Conservation (phyloP, 2,113 vertebrate species). For the Ellobius talpinus region DNA sequence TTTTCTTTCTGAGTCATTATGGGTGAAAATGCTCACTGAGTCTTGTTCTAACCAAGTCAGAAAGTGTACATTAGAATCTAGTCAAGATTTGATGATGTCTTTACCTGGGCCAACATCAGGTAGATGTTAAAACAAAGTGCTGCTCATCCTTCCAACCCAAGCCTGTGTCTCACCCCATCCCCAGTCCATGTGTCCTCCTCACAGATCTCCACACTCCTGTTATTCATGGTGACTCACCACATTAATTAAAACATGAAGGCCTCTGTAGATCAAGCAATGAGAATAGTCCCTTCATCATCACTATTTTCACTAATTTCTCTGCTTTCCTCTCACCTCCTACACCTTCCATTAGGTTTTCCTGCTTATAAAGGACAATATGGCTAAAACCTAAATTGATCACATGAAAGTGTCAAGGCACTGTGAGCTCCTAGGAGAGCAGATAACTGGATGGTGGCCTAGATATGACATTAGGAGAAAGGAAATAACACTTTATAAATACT, state of each 20-base stretch:
- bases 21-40: not conserved
- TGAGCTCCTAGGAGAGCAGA: conserved; percentile 37
- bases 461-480: conserved; percentile 25
- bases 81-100: not conserved
- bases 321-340: not conserved
- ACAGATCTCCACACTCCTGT: not conserved
- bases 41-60: conserved; percentile 15
- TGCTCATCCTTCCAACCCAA: not conserved
- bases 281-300: not conserved
- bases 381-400: conserved; percentile 62
- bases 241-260: not conserved
- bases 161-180: not conserved
- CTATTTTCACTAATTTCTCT: not conserved
- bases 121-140: not conserved
- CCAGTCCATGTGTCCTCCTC: not conserved
- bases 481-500: conserved; percentile 48
- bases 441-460: not conserved
- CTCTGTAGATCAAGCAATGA: not conserved
- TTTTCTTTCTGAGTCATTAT: not conserved
- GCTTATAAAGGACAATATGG: conserved; percentile 52
- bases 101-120: not conserved
- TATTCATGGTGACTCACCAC: not conserved
- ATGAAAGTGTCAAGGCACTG: not conserved
- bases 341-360: not conserved
- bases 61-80: not conserved